Percentiles rank a stretch among this genome's conserved stretches.
These are phyloP conservation scores for Sardinella longiceps DNA, from an alignment of 2,797 vertebrate genomes.

Conservation along the genomic window DNA sequence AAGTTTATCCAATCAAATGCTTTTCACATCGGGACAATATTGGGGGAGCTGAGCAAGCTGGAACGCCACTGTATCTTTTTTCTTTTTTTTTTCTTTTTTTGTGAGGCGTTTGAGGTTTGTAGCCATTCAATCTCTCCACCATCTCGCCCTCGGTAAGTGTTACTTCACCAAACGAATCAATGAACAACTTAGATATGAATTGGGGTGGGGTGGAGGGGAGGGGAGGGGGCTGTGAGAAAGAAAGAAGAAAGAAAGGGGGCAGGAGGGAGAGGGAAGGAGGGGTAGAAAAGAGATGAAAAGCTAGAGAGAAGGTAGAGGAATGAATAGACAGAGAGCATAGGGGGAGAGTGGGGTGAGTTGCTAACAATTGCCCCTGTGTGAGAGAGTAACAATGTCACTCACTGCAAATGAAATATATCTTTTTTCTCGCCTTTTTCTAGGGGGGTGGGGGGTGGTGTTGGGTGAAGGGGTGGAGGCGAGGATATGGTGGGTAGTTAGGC, in stretches of 20 bases:
- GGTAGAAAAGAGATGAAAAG: background rate
- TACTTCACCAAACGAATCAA: constrained; percentile 12
- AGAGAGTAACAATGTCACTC: constrained; percentile 15
- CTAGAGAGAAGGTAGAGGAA: background rate
- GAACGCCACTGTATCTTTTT: constrained; percentile 33
- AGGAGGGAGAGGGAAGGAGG: background rate
- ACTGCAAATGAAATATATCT: constrained; percentile 14
- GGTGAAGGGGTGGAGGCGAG: background rate
- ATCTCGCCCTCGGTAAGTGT: background rate
- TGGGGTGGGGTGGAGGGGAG: background rate
- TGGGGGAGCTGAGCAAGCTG: constrained; percentile 12
- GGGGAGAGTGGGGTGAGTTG: background rate
- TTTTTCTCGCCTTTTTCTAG: background rate
- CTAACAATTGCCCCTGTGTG: constrained; percentile 3
- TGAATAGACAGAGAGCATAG: background rate
- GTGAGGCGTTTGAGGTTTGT: constrained; percentile 49
- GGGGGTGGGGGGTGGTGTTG: background rate
- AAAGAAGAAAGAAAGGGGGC: background rate
- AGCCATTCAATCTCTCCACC: constrained; percentile 40
- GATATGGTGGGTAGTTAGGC: background rate
- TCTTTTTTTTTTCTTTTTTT: background rate
- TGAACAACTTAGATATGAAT: constrained; percentile 37
- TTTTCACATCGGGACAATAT: constrained; percentile 59
- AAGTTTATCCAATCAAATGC: constrained; percentile 60
- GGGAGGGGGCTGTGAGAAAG: background rate